A percentile compares a stretch with the other conserved stretches of the same genome.
phyloP scores from a whole-genome alignment of 2,797 vertebrate genomes.

The Eulemur albifrons region DNA sequence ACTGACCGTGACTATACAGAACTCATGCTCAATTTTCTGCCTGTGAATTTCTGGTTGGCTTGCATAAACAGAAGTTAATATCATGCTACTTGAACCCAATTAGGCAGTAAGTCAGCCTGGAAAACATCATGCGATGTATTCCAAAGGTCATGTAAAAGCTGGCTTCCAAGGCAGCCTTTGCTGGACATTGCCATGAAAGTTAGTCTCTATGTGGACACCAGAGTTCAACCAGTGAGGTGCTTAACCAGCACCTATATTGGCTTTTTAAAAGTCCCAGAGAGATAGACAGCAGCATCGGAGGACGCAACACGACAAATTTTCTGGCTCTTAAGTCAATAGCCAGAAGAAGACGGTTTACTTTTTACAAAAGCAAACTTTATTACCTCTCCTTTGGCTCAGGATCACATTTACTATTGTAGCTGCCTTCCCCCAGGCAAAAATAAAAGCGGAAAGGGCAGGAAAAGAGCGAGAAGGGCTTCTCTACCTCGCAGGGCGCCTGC shows the following conservation, averaged over 20 bases:
- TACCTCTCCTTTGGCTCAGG: background rate
- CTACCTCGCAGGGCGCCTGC: background rate
- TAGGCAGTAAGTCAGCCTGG: conserved; percentile 57
- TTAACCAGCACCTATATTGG: background rate
- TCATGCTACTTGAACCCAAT: conserved; percentile 59
- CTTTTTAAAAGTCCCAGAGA: conserved; percentile 26
- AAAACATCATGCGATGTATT: conserved; percentile 64
- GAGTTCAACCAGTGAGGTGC: background rate
- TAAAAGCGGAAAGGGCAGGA: background rate
- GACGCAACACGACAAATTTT: background rate
- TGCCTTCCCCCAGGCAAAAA: background rate
- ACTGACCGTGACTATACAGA: background rate
- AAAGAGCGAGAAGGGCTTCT: background rate
- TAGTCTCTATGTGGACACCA: background rate
- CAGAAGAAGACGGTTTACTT: background rate
- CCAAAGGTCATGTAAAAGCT: conserved; percentile 73
- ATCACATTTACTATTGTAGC: background rate
- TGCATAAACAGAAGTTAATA: conserved; percentile 50
- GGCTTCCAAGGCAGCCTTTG: conserved; percentile 8
- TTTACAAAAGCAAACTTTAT: background rate
- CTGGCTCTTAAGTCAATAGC: background rate
- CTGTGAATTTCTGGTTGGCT: background rate
- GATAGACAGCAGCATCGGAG: background rate
- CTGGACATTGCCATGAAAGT: background rate
- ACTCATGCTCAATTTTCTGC: conserved; percentile 6